Evolutionary conservation across 2,888 invertebrate genomes (phyloP), one percentile per base, ranked within the genome.

Genomic region (Agonum fuliginosum): DNA sequence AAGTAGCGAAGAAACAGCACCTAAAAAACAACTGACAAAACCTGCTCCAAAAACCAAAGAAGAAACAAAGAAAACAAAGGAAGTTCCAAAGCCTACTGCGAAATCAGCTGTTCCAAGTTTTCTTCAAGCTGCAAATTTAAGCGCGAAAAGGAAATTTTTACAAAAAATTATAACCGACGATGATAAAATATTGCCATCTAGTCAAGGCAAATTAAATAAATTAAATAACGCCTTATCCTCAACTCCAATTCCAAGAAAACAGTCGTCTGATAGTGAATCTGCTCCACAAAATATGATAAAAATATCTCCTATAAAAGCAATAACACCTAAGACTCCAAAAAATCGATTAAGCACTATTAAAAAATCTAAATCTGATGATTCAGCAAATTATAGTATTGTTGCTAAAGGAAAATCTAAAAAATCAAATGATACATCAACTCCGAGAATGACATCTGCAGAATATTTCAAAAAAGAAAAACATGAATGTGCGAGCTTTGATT

Each of bases 41-140:
- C 3, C n/a, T 14, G 14, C 20, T 14, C n/a, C 4, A n/a, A 58
- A 34, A 12, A 30, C 41, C 17, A 54, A 8, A 20, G 12, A 24
- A 24, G n/a, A 22, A 27, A 19, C 22, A 41, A 46, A 51, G 54
- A 1, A 54, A 37, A 0, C 14, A 4, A 43, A 14, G 14, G 24
- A n/a, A 43, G 30, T 46, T 43, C 46, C 19, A 37, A 62, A 48
- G 19, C 24, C 46, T 19, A 62, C 69, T 22, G 51, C 24, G 19
- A 76, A 41, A 51, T 34, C 75, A 12, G 30, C 22, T 20, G 37
- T 77, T 41, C 34, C 54, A 3, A 75, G 20, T 30, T 75, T 75
- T 20, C 43, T 75, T 46, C 75, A 75, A 14, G 54, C 77, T 12
- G 77, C 77, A 22, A 77, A n/a, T 27, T 41, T 77, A 43, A 77